Base-by-base conservation (phyloP, 2,888 invertebrate species). In the Blomia tropicalis region DNA sequence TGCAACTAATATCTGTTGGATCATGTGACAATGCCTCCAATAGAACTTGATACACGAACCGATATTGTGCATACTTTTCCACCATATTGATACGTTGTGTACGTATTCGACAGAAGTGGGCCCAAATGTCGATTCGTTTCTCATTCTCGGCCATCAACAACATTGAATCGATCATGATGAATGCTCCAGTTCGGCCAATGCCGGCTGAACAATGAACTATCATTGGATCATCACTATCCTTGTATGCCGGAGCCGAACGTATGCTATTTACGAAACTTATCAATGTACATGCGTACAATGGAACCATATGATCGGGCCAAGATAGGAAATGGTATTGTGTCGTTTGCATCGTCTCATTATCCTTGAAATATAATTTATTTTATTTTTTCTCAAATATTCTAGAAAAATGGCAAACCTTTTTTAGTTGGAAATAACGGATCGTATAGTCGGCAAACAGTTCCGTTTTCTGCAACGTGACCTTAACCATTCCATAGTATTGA, bases 291-390 rank as follows among this genome's bases (percentile, higher is more conserved):
- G 72, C 70, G 63, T 72, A 72, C 19, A 70, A 69, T 11, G 79
- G 79, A 2, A 78, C 74, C 1, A 76, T 77, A 64, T 78, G 76
- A 67, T 78, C 78, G 0, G 79, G 78, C 79, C 79, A 79, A 1
- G 75, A 73, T 1, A 75, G 76, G 66, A 75, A 79, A 65, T 79
- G 78, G 19, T 77, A 68, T 61, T 79, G 78, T 47, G 72, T 69
- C 1, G 78, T 67, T 11, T 64, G 36, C 27, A 47, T 30, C 5
- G 5, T 56, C 30, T 59, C 27, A 14, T 43, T 27, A 3, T 43
- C 25, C 61, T 63, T 23, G 64, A 63, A 11, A n/a, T n/a, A n/a
- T n/a, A n/a, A n/a, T n/a, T n/a, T n/a, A 61, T 27, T 32, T 60
- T 43, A n/a, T n/a, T n/a, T n/a, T n/a, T n/a, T n/a, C n/a, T n/a